phyloP scores from a whole-genome alignment of 1,140 invertebrate species.

The Euschistus heros region DNA sequence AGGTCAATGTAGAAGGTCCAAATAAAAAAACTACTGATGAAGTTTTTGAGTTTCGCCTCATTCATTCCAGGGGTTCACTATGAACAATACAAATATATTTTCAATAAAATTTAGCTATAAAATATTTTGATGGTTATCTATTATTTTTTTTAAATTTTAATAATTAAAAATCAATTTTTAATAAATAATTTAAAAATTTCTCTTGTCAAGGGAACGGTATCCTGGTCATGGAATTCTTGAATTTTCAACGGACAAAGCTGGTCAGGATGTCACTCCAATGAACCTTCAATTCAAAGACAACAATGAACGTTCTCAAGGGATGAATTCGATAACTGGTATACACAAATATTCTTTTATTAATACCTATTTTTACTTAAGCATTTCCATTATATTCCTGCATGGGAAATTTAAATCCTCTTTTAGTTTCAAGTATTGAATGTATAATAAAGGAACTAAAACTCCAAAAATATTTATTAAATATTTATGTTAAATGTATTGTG shows the following conservation, averaged over 20 bases:
- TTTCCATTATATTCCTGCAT: not conserved
- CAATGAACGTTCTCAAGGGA: constrained; percentile 53
- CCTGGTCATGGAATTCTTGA: constrained; percentile 63
- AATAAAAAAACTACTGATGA: too few species aligned
- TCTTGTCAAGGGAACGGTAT: constrained; percentile 37
- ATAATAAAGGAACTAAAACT: not conserved
- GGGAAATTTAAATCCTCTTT: constrained; percentile 7
- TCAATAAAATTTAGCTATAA: too few species aligned
- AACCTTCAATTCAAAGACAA: constrained; percentile 66
- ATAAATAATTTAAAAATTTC: constrained; percentile 16
- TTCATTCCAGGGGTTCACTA: too few species aligned
- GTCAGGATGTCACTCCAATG: constrained; percentile 74
- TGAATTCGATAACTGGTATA: constrained; percentile 62
- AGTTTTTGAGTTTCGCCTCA: too few species aligned
- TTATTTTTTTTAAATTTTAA: not conserved
- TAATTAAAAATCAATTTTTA: not conserved
- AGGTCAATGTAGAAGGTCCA: too few species aligned
- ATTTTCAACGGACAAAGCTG: constrained; percentile 78
- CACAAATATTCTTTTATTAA: constrained; percentile 18
- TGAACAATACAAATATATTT: too few species aligned
- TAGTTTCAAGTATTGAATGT: not conserved
- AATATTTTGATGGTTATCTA: not conserved
- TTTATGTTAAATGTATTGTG: not conserved
- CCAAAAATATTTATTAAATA: not conserved
- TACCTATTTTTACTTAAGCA: not conserved